Evolutionary conservation across 2,888 invertebrate species (phyloP), one percentile per base, ranked within the genome.

Genomic region (Antheraea assamensis): DNA sequence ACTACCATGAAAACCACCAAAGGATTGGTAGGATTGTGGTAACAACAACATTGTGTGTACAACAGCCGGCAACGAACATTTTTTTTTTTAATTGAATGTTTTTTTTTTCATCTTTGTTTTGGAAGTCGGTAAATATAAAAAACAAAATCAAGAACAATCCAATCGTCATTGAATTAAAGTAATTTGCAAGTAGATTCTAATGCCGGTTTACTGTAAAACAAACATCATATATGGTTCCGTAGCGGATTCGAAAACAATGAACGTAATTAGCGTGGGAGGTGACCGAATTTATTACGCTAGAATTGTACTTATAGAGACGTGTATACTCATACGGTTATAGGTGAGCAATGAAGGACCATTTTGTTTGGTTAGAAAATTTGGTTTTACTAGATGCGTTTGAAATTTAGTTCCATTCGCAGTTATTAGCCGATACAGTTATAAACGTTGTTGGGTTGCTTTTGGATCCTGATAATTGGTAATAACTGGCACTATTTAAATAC

Each of bases 261-360:
- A 61, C 27, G 47, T 79, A 78, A 79, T 79, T 75, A 77, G 74
- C 77, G 79, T 79, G 79, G 76, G 79, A 78, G 75, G 76, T 72
- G 64, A 35, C 31, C 35, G n/a, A 72, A 74, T 74, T 75, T 72
- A 76, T 75, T 71, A 74, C 35, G 58, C 72, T 61, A 27, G 17
- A n/a, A 61, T 49, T 47, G 42, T 21, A 58, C 27, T 71, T 58
- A 19, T 71, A 21, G 52, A 55, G 30, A 19, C 30, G 15, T 64
- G 3, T 30, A 30, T 64, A 15, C 17, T 64, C 61, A 27, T 61
- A 61, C 24, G 15, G 61, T 30, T 30, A 64, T 64, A 17, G 30
- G 27, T 30, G 61, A 64, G 30, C 30, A 64, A 64, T 30, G 17
- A 64, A 0, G 17, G n/a, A n/a, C n/a, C n/a, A n/a, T n/a, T n/a